Evolutionary conservation across 64 coral and sea anemone species (phyloP).

Genomic region (Actinia equina): DNA sequence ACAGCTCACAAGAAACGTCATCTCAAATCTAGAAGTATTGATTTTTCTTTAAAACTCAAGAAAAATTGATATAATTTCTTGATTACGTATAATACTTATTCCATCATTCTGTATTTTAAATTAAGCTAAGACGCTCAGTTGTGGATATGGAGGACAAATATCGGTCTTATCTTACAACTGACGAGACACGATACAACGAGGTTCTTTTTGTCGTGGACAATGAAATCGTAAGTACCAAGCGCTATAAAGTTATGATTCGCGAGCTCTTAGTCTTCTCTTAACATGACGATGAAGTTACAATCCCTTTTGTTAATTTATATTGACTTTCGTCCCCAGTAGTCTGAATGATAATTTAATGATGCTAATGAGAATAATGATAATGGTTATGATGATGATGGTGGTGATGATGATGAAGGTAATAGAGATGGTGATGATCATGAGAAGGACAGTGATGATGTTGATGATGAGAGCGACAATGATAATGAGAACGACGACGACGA

Average conservation of each 20-base stretch:
- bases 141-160: slow-evolving; percentile 43
- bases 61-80: too few species aligned
- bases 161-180: slow-evolving; percentile 39
- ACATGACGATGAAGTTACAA: too few species aligned
- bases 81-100: too few species aligned
- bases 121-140: slow-evolving; percentile 4
- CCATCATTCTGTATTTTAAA: neutral
- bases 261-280: too few species aligned
- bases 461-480: too few species aligned
- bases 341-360: neutral
- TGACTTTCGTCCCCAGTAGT: neutral
- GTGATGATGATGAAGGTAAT: neutral
- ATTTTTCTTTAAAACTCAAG: too few species aligned
- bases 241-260: neutral
- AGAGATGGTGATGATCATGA: too few species aligned
- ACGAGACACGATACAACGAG: slow-evolving; percentile 55
- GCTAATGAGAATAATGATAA: too few species aligned
- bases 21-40: too few species aligned
- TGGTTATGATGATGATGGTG: neutral
- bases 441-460: too few species aligned
- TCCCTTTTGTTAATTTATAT: neutral
- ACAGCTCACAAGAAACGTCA: too few species aligned
- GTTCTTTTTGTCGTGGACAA: slow-evolving; percentile 49
- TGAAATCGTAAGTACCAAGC: slow-evolving; percentile 24
- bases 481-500: neutral